These are phyloP conservation scores for Vireo griseus DNA, from an alignment of 2,797 vertebrate species.

Conservation along the genomic window DNA sequence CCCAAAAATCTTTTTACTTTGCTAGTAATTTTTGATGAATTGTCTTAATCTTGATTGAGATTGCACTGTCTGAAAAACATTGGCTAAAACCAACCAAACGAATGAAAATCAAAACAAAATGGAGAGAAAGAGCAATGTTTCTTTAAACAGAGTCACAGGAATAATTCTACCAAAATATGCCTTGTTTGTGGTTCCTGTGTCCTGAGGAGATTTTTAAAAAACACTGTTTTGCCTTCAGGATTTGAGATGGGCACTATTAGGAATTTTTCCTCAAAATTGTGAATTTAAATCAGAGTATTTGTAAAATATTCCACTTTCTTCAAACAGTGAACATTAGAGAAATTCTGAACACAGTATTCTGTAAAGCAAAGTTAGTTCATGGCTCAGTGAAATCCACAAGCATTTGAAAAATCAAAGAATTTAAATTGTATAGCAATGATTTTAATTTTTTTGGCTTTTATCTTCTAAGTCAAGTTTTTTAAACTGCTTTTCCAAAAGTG, in stretches of 20 bases:
- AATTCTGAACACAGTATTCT: not conserved
- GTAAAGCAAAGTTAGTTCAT: not conserved
- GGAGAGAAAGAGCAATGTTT: not conserved
- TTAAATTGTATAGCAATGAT: not conserved
- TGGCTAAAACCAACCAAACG: not conserved
- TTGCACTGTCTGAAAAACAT: not conserved
- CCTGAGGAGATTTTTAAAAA: not conserved
- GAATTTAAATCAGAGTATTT: not conserved
- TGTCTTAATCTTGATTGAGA: not conserved
- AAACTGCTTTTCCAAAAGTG: not conserved
- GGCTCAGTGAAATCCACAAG: not conserved
- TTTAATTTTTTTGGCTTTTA: not conserved
- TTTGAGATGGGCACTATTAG: not conserved
- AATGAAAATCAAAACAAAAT: not conserved
- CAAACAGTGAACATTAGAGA: not conserved
- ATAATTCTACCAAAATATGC: not conserved
- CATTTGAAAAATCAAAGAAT: not conserved
- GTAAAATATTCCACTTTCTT: not conserved
- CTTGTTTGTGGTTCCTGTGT: not conserved
- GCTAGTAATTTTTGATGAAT: not conserved
- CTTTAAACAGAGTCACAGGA: not conserved
- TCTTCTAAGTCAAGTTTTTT: not conserved
- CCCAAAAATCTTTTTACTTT: not conserved
- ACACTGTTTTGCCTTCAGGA: not conserved
- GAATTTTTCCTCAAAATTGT: not conserved